Conservation (phyloP, 2,797 vertebrate genomes). For the Cossypha heuglini region DNA sequence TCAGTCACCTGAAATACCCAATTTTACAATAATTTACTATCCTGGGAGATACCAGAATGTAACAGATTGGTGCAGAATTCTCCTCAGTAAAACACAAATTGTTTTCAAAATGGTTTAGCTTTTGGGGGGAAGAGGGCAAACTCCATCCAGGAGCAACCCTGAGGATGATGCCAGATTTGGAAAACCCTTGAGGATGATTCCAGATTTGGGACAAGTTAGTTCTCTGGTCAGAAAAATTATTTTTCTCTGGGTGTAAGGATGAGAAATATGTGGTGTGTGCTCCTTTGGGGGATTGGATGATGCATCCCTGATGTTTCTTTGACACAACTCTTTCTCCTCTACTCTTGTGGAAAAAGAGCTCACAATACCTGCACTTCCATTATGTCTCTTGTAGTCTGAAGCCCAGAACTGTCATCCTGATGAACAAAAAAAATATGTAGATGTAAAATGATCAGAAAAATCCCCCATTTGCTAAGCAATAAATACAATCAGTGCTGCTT, state of each 20-base stretch:
- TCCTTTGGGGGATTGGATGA: not conserved
- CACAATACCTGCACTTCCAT: not conserved
- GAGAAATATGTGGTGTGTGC: accelerated
- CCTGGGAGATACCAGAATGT: not conserved
- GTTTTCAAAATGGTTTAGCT: not conserved
- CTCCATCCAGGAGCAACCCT: not conserved
- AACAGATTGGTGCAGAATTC: not conserved
- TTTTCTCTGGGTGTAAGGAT: not conserved
- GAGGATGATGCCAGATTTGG: not conserved
- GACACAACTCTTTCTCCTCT: not conserved
- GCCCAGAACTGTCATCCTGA: not conserved
- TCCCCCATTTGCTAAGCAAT: not conserved
- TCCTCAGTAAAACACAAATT: not conserved
- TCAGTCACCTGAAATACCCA: not conserved
- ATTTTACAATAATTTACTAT: not conserved
- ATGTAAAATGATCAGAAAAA: not conserved
- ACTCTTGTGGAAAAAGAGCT: not conserved
- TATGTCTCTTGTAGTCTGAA: not conserved
- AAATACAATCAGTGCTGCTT: not conserved
- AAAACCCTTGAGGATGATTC: not conserved
- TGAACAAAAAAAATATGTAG: not conserved
- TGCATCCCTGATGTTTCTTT: not conserved
- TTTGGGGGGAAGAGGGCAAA: not conserved
- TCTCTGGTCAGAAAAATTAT: not conserved
- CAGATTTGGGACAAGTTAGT: not conserved